Conservation (phyloP, 2,113 vertebrate species). For the Onychorhynchus coronatus region DNA sequence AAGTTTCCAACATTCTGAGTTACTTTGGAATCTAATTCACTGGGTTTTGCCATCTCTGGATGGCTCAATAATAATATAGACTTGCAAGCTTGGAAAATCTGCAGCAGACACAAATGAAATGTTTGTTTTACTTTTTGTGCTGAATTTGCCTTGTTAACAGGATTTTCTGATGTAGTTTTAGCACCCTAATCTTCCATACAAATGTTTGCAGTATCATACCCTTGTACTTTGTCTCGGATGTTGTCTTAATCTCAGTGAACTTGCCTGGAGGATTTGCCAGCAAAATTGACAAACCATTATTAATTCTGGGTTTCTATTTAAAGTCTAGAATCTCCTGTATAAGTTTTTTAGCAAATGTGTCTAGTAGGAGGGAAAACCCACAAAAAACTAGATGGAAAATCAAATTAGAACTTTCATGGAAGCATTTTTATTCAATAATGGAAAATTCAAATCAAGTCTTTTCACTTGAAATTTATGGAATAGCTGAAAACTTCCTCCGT, state of each 20-base stretch:
- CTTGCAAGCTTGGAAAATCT: background rate
- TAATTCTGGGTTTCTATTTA: background rate
- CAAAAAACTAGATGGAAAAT: background rate
- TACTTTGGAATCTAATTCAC: conserved; percentile 1
- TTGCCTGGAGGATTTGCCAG: conserved; percentile 28
- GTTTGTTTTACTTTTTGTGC: conserved; percentile 23
- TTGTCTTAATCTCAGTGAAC: conserved; percentile 24
- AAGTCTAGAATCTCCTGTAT: background rate
- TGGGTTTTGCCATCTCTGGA: background rate
- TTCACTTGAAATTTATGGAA: conserved; percentile 49
- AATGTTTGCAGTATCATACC: background rate
- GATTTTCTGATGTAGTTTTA: conserved; percentile 37
- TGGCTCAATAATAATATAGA: background rate
- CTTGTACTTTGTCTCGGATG: conserved; percentile 8
- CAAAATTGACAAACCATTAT: background rate
- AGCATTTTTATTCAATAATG: conserved; percentile 32
- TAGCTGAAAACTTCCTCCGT: background rate
- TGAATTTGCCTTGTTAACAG: conserved; percentile 44
- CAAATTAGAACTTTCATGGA: background rate
- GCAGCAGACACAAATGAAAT: background rate
- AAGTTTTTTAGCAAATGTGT: background rate
- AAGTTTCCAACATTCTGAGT: conserved; percentile 24
- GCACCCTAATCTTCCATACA: conserved; percentile 34
- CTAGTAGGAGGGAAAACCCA: background rate
- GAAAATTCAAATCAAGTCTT: conserved; percentile 43